These are phyloP conservation scores for Drosophila virilis DNA, from an alignment of 1,140 invertebrate species.

Conservation along the genomic window DNA sequence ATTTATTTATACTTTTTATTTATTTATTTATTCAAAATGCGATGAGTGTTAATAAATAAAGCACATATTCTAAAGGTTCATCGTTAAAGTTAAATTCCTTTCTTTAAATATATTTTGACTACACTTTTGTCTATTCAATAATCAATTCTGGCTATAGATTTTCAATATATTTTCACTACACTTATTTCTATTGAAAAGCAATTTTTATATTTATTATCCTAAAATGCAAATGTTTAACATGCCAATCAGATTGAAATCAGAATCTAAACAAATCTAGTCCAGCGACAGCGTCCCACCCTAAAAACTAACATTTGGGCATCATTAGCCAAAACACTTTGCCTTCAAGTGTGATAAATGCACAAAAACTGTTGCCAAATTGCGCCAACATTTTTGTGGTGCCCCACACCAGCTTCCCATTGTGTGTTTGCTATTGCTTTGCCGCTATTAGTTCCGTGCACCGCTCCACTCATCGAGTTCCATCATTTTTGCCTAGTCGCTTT, in stretches of 20 bases:
- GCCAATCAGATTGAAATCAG: constrained; percentile 3
- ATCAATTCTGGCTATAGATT: too few relatives aligned
- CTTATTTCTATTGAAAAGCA: too few relatives aligned
- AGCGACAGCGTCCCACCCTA: background rate
- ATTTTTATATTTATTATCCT: too few relatives aligned
- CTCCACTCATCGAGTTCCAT: background rate
- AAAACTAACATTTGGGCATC: constrained; percentile 38
- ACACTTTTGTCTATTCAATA: too few relatives aligned
- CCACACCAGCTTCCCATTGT: background rate
- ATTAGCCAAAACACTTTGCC: constrained; percentile 73
- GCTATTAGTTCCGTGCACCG: constrained; percentile 1
- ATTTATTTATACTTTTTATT: too few relatives aligned
- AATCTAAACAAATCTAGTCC: constrained; percentile 13
- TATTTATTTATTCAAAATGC: too few relatives aligned
- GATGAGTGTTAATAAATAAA: too few relatives aligned
- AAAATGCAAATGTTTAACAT: background rate
- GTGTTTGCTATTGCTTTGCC: constrained; percentile 47
- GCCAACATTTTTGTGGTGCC: constrained; percentile 65
- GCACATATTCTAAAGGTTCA: too few relatives aligned
- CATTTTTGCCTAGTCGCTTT: constrained; percentile 48
- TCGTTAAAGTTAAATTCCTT: too few relatives aligned
- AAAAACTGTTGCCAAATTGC: constrained; percentile 66
- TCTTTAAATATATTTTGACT: too few relatives aligned
- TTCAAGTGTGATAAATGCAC: constrained; percentile 73
- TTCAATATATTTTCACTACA: too few relatives aligned